phyloP scores from a whole-genome alignment of 2,797 vertebrate genomes.

The Pipistrellus pipistrellus region DNA sequence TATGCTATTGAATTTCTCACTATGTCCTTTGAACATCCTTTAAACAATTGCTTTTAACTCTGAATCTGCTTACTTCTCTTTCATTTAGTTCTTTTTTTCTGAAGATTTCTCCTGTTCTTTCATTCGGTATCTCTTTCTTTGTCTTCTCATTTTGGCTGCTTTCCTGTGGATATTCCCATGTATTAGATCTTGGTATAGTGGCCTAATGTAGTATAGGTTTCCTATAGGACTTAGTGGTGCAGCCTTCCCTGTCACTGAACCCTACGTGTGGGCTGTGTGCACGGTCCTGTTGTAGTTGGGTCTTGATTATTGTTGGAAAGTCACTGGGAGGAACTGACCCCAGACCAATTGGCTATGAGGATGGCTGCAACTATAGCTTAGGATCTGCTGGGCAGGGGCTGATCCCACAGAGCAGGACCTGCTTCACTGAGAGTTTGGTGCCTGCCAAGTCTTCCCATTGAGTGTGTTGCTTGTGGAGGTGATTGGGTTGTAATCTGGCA shows the following conservation, averaged over 20 bases:
- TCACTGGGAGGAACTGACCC: not conserved
- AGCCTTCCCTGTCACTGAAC: not conserved
- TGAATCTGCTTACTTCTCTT: not conserved
- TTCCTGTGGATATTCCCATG: too few species aligned
- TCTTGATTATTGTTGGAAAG: not conserved
- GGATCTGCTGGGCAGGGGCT: not conserved
- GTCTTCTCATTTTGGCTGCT: too few species aligned
- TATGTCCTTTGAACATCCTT: not conserved
- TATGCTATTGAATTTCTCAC: not conserved
- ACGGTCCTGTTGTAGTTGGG: not conserved
- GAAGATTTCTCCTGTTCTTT: not conserved
- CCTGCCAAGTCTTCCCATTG: not conserved
- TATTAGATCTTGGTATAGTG: not conserved
- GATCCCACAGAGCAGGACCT: not conserved
- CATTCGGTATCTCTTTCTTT: not conserved
- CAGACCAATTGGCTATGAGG: not conserved
- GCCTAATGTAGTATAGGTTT: not conserved
- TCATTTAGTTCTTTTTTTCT: not conserved
- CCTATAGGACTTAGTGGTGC: not conserved
- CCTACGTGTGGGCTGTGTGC: not conserved
- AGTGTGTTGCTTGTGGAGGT: not conserved
- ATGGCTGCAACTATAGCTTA: not conserved
- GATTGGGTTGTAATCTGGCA: too few species aligned
- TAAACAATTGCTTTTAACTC: not conserved
- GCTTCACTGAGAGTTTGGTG: not conserved